A percentile compares a stretch with the other conserved stretches of the same genome.
Conservation (phyloP, 1,140 invertebrate genomes). For the Metaphire vulgaris region DNA sequence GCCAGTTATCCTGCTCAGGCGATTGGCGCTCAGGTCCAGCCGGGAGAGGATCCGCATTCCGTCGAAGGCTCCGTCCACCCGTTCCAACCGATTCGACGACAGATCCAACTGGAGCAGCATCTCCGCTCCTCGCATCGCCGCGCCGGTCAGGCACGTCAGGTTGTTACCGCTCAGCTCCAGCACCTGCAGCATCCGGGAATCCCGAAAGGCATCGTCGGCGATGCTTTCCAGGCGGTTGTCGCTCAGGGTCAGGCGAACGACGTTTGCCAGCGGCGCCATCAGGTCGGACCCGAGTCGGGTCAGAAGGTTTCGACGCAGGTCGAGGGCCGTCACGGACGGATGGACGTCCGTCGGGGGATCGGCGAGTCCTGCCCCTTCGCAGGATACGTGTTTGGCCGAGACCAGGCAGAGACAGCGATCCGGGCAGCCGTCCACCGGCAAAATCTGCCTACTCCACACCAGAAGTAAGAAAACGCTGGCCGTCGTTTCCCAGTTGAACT, state of each 20-base stretch:
- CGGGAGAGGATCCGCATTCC: slow-evolving; percentile 59
- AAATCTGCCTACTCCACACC: too few species aligned
- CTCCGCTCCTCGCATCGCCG: slow-evolving; percentile 39
- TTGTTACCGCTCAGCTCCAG: slow-evolving; percentile 61
- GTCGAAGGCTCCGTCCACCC: slow-evolving; percentile 46
- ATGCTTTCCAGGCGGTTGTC: slow-evolving; percentile 37
- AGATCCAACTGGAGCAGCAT: slow-evolving; percentile 47
- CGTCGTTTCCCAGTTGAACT: too few species aligned
- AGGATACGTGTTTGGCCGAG: slow-evolving; percentile 14
- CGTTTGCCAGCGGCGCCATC: slow-evolving; percentile 19
- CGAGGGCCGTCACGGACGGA: slow-evolving; percentile 13
- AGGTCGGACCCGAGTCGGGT: not conserved
- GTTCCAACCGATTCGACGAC: slow-evolving; percentile 46
- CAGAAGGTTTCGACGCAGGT: slow-evolving; percentile 21
- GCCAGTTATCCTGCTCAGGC: slow-evolving; percentile 57
- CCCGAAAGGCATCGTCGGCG: slow-evolving; percentile 39
- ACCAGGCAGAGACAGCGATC: slow-evolving; percentile 9
- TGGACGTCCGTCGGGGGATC: slow-evolving; percentile 12
- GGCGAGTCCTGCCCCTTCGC: not conserved
- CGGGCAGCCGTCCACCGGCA: slow-evolving; percentile 13
- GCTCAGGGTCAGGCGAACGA: slow-evolving; percentile 29
- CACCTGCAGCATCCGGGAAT: slow-evolving; percentile 36
- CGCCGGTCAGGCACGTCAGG: slow-evolving; percentile 57
- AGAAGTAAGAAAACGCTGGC: too few species aligned
- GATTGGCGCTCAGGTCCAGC: slow-evolving; percentile 66